Conservation (phyloP, 1,140 invertebrate genomes). For the Neotoxoptera formosana region DNA sequence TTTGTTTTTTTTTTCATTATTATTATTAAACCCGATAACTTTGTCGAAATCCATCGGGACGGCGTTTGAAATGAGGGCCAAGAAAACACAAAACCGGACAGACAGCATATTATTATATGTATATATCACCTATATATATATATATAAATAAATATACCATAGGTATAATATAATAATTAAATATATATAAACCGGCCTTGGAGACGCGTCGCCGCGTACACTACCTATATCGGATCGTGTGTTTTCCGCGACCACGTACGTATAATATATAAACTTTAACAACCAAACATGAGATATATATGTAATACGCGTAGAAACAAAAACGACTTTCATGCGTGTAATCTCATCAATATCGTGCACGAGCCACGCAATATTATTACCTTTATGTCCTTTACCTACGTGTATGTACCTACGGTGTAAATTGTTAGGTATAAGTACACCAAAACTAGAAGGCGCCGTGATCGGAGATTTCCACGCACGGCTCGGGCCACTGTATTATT, state of each 20-base stretch:
- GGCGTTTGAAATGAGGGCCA: background rate
- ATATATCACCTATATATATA: background rate
- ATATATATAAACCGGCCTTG: constrained; percentile 32
- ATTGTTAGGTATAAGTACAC: background rate
- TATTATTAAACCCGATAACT: constrained; percentile 48
- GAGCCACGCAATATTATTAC: background rate
- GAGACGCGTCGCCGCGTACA: constrained; percentile 8
- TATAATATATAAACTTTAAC: background rate
- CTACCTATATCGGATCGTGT: background rate
- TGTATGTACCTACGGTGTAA: background rate
- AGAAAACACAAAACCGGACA: constrained; percentile 52
- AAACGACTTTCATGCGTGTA: background rate
- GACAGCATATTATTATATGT: constrained; percentile 23
- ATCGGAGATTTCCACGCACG: background rate
- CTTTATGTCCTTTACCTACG: background rate
- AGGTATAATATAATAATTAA: constrained; percentile 14
- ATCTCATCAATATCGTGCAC: background rate
- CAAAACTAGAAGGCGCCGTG: background rate
- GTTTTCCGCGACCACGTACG: constrained; percentile 18
- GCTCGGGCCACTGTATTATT: background rate
- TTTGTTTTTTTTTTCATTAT: background rate
- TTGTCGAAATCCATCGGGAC: constrained; percentile 44
- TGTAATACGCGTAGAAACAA: background rate
- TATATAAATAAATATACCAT: background rate
- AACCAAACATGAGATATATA: background rate